A percentile compares a stretch with the other conserved stretches of the same genome.
Evolutionary conservation across 2,888 invertebrate genomes (phyloP).

Genomic region (Eupeodes luniger): DNA sequence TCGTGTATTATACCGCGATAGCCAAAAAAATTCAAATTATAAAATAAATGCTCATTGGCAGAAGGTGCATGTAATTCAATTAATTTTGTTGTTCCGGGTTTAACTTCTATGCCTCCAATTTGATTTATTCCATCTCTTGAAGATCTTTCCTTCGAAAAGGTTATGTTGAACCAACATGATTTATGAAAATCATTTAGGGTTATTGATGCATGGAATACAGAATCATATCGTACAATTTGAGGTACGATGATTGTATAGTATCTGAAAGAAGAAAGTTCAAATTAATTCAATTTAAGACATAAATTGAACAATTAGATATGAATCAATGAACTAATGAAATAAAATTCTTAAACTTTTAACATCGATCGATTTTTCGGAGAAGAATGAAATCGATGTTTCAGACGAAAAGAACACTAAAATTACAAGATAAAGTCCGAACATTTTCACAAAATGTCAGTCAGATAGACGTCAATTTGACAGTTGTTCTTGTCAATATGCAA

Average conservation of each 20-base stretch:
- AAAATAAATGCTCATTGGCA: background rate
- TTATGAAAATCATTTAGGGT: slow-evolving; percentile 85
- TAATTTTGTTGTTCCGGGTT: slow-evolving; percentile 33
- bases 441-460: too few relatives aligned
- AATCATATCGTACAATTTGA: slow-evolving; percentile 39
- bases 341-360: too few relatives aligned
- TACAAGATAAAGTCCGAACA: too few relatives aligned
- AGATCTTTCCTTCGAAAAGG: background rate
- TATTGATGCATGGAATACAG: slow-evolving; percentile 18
- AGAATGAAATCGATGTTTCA: too few relatives aligned
- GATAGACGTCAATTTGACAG: too few relatives aligned
- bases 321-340: too few relatives aligned
- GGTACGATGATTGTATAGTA: slow-evolving; percentile 41
- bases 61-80: slow-evolving; percentile 13
- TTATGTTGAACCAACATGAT: slow-evolving; percentile 13
- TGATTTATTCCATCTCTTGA: background rate
- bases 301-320: too few relatives aligned
- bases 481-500: too few relatives aligned
- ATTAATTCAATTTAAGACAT: too few relatives aligned
- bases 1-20: slow-evolving; percentile 8
- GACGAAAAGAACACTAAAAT: too few relatives aligned
- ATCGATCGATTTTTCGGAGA: too few relatives aligned
- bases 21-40: background rate
- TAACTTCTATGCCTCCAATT: background rate
- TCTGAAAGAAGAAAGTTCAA: background rate